A percentile compares a stretch with the other conserved stretches of the same genome.
phyloP scores from a whole-genome alignment of 2,888 invertebrate genomes.

The Megalurothrips usitatus region DNA sequence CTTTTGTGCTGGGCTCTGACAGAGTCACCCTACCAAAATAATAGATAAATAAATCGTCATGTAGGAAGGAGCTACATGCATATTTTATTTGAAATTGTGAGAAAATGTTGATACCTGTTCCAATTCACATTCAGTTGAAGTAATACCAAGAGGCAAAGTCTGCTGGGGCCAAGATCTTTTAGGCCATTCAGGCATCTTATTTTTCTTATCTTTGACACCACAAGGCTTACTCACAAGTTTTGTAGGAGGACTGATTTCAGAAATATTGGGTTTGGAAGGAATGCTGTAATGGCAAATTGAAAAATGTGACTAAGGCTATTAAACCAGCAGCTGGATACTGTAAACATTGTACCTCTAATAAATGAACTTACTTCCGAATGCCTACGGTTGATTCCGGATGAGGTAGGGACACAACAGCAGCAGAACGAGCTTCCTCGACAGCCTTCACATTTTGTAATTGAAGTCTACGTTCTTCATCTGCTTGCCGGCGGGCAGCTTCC shows the following conservation, averaged over 20 bases:
- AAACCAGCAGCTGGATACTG: background rate
- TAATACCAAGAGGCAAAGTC: background rate
- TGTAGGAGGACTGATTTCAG: background rate
- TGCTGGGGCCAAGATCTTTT: background rate
- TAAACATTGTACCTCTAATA: background rate
- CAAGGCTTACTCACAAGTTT: background rate
- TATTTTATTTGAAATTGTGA: background rate
- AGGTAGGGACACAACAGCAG: background rate
- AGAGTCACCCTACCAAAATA: background rate
- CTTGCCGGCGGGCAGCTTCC: background rate
- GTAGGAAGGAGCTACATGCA: background rate
- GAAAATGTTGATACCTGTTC: background rate
- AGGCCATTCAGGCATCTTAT: background rate
- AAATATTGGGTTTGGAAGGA: background rate
- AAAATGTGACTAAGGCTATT: no score
- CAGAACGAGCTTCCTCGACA: conserved; percentile 9
- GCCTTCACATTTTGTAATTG: background rate
- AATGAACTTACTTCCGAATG: background rate
- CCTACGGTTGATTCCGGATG: background rate
- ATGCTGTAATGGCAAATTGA: background rate
- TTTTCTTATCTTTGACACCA: background rate
- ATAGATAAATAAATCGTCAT: background rate
- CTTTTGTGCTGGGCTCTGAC: background rate
- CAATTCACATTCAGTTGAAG: background rate
- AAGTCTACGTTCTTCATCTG: background rate